Base-by-base conservation (phyloP, 2,797 vertebrate species). In the Mycteria americana region DNA sequence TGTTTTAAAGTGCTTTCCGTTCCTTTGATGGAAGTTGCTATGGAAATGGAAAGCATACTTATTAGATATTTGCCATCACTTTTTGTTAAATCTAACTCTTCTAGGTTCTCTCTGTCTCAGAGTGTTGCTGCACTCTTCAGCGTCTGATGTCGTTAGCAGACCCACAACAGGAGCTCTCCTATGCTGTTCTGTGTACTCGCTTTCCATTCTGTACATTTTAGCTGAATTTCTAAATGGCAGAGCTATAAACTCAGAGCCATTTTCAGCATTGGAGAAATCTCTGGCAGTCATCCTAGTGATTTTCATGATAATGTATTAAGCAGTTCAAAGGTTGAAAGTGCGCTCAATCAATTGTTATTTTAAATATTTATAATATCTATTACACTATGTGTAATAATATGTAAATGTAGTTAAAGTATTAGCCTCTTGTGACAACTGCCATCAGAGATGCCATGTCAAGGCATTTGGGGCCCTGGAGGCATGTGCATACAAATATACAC, bases 21-120 rank as follows among this genome's bases (percentile, higher is more conserved):
- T 92, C 77, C 90, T 95, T 91, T 84, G 80, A 90, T 95, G 60
- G 59, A 85, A 87, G 88, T 96, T 96, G 70, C 95, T 85, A 94
- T 96, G 94, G 96, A 92, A 95, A 97, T 57, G 43, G 83, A 95
- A 94, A 89, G 94, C 77, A 77, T 56, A 85, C 88, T 94, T 96
- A 91, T 82, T 87, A 88, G 85, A 56, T 92, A 86, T 87, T 96
- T 95, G 70, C 88, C 6, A 0, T 93, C 88, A 81, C 23, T 93
- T 93, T 94, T 89, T 89, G 85, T 93, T 88, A 70, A 91, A 85
- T 85, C 56, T 82, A 59, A 56, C 53, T 72, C 63, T 88, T 92
- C 80, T 43, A 77, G 63, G 10, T 67, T 96, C 56, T 90, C 88
- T 95, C 88, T 88, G 54, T 70, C 69, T 87, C 2, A 1, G 25